Evolutionary conservation across 1,140 invertebrate species (phyloP).

Genomic region (Diachasmimorpha longicaudata): DNA sequence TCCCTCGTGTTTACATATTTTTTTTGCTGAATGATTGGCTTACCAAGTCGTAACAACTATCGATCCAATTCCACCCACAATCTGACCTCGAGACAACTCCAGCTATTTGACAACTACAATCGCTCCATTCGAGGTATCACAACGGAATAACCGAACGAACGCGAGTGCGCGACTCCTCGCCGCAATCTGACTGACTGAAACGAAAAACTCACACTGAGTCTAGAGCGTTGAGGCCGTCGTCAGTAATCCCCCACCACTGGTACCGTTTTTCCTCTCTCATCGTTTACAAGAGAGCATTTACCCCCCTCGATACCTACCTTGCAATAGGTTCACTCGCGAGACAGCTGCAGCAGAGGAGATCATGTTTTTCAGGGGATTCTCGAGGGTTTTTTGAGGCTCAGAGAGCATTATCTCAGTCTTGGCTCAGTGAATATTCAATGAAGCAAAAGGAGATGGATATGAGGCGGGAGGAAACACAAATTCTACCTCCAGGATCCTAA

Average conservation of each 20-base stretch:
- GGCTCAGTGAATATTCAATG: background rate
- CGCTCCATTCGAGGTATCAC: too few species aligned
- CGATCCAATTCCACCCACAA: background rate
- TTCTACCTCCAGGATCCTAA: background rate
- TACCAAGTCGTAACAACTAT: background rate
- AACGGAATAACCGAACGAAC: background rate
- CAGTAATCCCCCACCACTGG: background rate
- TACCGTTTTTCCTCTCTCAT: constrained; percentile 20
- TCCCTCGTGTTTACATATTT: too few species aligned
- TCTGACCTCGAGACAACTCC: background rate
- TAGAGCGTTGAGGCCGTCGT: too few species aligned
- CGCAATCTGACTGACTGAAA: constrained; percentile 17
- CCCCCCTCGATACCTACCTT: too few species aligned
- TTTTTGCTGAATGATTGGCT: background rate
- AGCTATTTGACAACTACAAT: too few species aligned
- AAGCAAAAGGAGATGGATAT: background rate
- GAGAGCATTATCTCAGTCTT: background rate
- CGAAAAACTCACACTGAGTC: background rate
- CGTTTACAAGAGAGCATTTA: background rate
- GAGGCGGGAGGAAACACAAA: background rate
- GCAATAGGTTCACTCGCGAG: background rate
- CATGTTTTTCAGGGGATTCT: background rate
- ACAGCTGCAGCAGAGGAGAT: background rate
- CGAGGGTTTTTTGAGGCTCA: background rate
- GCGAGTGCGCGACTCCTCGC: background rate